Conservation (phyloP, 2,113 vertebrate genomes). For the Maccullochella peelii region DNA sequence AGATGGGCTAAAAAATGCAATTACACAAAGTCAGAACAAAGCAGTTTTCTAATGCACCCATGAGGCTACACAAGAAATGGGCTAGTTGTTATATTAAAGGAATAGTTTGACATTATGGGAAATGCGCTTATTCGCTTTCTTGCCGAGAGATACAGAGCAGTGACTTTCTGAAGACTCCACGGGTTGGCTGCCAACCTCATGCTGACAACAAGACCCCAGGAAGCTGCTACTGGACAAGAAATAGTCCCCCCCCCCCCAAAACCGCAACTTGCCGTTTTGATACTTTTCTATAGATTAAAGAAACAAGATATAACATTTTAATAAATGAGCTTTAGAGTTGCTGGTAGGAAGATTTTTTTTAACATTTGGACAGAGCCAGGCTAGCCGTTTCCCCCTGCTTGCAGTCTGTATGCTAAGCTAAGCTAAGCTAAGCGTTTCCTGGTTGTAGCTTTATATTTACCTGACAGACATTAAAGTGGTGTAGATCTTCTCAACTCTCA, state of each 20-base stretch:
- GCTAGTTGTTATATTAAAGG: not conserved
- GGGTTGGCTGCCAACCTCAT: not conserved
- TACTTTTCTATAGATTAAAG: not conserved
- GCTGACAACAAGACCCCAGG: not conserved
- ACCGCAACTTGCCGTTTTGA: not conserved
- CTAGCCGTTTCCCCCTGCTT: not conserved
- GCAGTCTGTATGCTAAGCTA: not conserved
- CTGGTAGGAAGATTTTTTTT: not conserved
- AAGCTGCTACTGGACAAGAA: not conserved
- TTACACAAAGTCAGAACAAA: not conserved
- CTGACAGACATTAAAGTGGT: not conserved
- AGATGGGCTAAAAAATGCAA: not conserved
- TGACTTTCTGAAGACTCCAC: not conserved
- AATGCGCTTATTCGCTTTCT: not conserved
- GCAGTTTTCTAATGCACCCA: not conserved
- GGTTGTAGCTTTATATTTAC: not conserved
- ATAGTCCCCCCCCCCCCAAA: not conserved
- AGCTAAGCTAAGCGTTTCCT: not conserved
- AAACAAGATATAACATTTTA: not conserved
- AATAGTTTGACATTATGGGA: not conserved
- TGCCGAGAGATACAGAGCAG: not conserved
- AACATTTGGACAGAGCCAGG: not conserved
- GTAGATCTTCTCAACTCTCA: too few species aligned
- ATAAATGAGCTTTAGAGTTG: not conserved
- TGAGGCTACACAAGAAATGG: conserved; percentile 1